A percentile compares a stretch with the other conserved stretches of the same genome.
Evolutionary conservation across 2,888 invertebrate genomes (phyloP).

Genomic region (Panorpa germanica): DNA sequence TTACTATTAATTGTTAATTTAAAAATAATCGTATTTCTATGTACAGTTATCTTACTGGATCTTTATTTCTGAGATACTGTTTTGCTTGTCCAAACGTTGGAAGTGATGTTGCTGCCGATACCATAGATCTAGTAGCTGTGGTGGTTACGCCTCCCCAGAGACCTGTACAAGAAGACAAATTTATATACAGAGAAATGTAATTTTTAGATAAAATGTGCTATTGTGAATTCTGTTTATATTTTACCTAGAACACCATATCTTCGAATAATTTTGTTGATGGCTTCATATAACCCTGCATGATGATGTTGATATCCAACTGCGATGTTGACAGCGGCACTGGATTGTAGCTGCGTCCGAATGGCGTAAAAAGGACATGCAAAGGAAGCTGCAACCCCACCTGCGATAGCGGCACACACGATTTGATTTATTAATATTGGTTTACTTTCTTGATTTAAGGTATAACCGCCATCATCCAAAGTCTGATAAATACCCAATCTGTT

Average conservation of each 20-base stretch:
- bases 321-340: conserved; percentile 38
- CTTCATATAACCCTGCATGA: conserved; percentile 44
- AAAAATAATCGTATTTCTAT: too few relatives aligned
- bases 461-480: conserved; percentile 43
- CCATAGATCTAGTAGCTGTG: conserved; percentile 51
- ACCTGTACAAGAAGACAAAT: too few relatives aligned
- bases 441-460: conserved; percentile 35
- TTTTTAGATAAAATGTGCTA: too few relatives aligned
- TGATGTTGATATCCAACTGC: conserved; percentile 79
- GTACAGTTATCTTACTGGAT: too few relatives aligned
- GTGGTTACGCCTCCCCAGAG: conserved; percentile 65
- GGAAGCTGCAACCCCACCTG: conserved; percentile 62
- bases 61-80: conserved; percentile 28
- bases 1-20: too few relatives aligned
- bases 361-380: conserved; percentile 77
- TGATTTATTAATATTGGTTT: conserved; percentile 43
- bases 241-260: conserved; percentile 36
- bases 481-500: conserved; percentile 56
- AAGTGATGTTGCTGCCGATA: conserved; percentile 71
- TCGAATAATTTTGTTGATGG: conserved; percentile 35
- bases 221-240: too few relatives aligned
- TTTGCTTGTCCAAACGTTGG: conserved; percentile 61
- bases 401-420: conserved; percentile 51
- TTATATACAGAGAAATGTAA: too few relatives aligned
- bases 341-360: conserved; percentile 24